Evolutionary conservation across 2,888 invertebrate genomes (phyloP), one percentile per base, ranked within the genome.

Genomic region (Pyrochroa serraticornis): DNA sequence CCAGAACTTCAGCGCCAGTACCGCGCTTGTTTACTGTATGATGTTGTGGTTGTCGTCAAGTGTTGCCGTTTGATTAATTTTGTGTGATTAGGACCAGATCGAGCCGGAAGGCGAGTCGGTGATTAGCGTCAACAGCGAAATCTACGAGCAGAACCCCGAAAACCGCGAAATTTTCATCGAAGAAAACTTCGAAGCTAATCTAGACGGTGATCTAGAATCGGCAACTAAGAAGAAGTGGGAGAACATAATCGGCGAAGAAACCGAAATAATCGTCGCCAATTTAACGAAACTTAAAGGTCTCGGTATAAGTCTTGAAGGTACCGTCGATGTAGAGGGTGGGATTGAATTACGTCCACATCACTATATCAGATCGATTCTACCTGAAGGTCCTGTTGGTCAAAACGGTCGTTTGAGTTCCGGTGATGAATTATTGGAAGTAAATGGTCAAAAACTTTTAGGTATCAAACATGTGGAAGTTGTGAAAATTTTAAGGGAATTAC

Each of bases 331-430:
- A 14, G 97, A 98, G 81, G 92, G 93, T 69, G 99, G 98, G 1
- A 87, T 92, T 68, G 98, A 99, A 82, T 89, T 97, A 36, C 86
- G 97, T 68, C 98, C 99, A n/a, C 97, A 97, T 82, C 98, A 98
- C 82, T 98, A 96, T 77, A 97, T 99, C 71, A 87, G 98, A 66
- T 95, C 95, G 32, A 96, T 99, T 67, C 84, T 97, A 58, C 92
- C 94, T 6, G 95, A 97, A 75, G 98, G 99, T 2, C 98, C 99
- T 0, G 97, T 98, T 0, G 98, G 97, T 1, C 86, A 88, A 67
- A 95, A 95, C 76, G 95, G 93, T 1, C 87, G 87, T 55, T 83
- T 99, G n/a, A 85, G 86, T 72, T 93, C 96, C 51, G 97, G 98
- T 8, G 99, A 99, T 79, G 99, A 99, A 81, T 83, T 99, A 33